These are phyloP conservation scores for Laspeyria flexula DNA, from an alignment of 2,888 invertebrate genomes.

Conservation along the genomic window DNA sequence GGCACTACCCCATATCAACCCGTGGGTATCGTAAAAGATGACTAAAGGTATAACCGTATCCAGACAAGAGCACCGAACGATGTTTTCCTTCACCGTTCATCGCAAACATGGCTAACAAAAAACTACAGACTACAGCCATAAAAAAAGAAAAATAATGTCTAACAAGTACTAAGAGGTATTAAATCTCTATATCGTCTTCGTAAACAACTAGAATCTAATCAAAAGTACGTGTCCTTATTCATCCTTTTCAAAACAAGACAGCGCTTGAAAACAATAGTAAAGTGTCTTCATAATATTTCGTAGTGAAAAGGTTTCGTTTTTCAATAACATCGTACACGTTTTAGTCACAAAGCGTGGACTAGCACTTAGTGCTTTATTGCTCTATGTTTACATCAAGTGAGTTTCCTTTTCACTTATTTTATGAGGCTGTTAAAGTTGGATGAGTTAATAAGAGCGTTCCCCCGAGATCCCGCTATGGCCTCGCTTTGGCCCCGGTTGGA, in stretches of 20 bases:
- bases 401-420: slow-evolving; percentile 56
- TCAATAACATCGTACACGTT: slow-evolving; percentile 14
- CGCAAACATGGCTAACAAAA: too few species aligned
- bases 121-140: too few species aligned
- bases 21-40: too few species aligned
- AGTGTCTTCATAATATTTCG: background rate
- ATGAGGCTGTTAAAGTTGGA: slow-evolving; percentile 58
- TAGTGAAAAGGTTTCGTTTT: background rate
- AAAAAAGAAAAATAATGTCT: too few species aligned
- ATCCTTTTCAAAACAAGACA: background rate
- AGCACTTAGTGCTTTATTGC: slow-evolving; percentile 44
- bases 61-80: too few species aligned
- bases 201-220: background rate
- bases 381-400: slow-evolving; percentile 41
- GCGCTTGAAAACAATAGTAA: background rate
- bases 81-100: too few species aligned
- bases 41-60: too few species aligned
- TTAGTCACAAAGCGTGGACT: slow-evolving; percentile 17
- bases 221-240: background rate
- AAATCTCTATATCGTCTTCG: too few species aligned
- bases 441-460: slow-evolving; percentile 60
- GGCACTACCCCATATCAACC: too few species aligned
- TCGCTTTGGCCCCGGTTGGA: slow-evolving; percentile 18
- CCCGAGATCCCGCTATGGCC: slow-evolving; percentile 41
- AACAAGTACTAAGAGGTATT: too few species aligned